Evolutionary conservation across 92 coral and sea anemone species (phyloP).

Genomic region (Parazoanthus swiftii): DNA sequence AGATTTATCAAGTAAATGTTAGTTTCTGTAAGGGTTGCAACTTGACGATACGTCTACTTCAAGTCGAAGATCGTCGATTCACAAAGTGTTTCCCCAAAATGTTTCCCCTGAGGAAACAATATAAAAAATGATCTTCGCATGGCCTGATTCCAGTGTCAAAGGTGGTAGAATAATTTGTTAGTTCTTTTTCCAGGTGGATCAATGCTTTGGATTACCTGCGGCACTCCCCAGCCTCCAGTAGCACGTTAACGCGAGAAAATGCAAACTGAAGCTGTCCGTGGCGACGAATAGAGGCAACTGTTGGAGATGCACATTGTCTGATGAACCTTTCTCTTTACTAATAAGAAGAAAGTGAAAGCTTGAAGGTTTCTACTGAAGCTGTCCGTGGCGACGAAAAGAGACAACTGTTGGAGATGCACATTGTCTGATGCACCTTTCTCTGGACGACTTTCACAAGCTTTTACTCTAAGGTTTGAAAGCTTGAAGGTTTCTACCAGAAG

Average conservation of each 20-base stretch:
- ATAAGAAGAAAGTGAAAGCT: too few species aligned
- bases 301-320: neutral
- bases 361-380: too few species aligned
- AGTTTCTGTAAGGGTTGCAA: too few species aligned
- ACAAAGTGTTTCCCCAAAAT: too few species aligned
- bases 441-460: too few species aligned
- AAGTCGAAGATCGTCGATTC: too few species aligned
- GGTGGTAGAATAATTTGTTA: neutral
- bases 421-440: neutral
- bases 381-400: neutral
- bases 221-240: conserved; percentile 38
- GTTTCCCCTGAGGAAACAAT: too few species aligned
- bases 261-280: neutral
- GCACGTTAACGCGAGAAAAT: neutral
- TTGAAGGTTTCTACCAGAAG: neutral
- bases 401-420: neutral
- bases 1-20: too few species aligned
- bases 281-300: neutral
- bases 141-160: neutral
- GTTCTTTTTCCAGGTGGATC: conserved; percentile 73
- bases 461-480: neutral
- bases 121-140: neutral
- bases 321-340: neutral
- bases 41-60: too few species aligned
- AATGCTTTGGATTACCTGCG: conserved; percentile 92